These are phyloP conservation scores for Rhegmatorhina hoffmannsi DNA, from an alignment of 2,113 vertebrate genomes.

Conservation along the genomic window DNA sequence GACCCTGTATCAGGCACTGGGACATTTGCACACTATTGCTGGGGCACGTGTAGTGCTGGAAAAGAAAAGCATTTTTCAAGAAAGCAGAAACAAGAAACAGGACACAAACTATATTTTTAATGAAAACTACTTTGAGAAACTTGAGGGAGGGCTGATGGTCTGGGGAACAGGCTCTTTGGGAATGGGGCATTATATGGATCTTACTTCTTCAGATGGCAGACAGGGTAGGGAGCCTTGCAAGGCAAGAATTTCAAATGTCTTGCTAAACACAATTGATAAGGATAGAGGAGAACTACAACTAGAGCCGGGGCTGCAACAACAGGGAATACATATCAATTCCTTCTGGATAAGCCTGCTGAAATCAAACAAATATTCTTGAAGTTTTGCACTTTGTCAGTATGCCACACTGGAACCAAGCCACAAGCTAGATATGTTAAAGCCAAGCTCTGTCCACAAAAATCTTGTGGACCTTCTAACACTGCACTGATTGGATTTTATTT, in stretches of 20 bases:
- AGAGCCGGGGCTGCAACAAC: neutral
- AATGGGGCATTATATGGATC: neutral
- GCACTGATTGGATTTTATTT: constrained; percentile 34
- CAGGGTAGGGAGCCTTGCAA: fast-evolving
- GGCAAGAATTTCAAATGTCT: neutral
- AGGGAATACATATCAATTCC: neutral
- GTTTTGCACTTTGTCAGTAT: constrained; percentile 30
- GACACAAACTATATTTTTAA: neutral
- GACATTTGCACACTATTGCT: neutral
- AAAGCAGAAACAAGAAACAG: neutral
- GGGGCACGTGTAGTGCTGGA: neutral
- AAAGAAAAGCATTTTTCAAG: neutral
- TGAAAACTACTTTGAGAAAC: neutral
- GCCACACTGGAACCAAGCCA: constrained; percentile 42
- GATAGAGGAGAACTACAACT: neutral
- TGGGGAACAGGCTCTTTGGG: neutral
- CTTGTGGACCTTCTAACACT: neutral
- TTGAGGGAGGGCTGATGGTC: neutral
- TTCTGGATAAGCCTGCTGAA: constrained; percentile 6
- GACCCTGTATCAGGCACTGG: neutral
- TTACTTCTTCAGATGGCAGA: neutral
- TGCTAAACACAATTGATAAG: neutral
- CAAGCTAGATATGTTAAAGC: neutral
- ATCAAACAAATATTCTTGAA: neutral
- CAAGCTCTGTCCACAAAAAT: neutral